Base-by-base conservation (phyloP, 2,113 vertebrate genomes). In the Nyctibius bracteatus region DNA sequence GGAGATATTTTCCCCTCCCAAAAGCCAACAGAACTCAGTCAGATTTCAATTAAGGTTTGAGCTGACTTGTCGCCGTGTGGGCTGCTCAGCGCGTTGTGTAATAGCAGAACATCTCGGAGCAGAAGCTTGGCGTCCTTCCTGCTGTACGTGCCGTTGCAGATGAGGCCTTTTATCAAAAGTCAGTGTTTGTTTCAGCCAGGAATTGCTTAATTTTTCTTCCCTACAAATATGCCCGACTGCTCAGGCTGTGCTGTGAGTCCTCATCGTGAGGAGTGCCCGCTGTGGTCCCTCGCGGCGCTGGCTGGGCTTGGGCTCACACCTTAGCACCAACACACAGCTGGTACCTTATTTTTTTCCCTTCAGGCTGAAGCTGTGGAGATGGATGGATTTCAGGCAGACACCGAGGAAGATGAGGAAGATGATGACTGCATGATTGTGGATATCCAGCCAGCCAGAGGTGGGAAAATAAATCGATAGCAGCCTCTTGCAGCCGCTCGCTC, bases 321-420 rank as follows among this genome's bases (percentile, higher is more conserved):
- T 41, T 30, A 6, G 33, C 41, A 4, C 33, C 2, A 1, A 10
- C n/a, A 16, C 16, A 5, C 8, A 1, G 5, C 59, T 33, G 63
- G 4, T 3, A 0, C 28, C 86, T 75, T 7, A 27, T 14, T 62
- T 27, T 3, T 74, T 44, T 13, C 6, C 31, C 43, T 47, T 94
- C 8, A 97, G 99, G 97, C 92, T 17, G 99, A 98, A 86, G 88
- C 95, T 8, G 97, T 88, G 23, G 99, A 99, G 92, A 95, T 98
- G 25, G 99, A 99, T 4, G 99, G 99, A n/a, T 99, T 99, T 85
- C 99, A 99, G 95, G 99, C 99, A 25, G 99, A 99, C 97, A 99
- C 99, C 0, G 99, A 99, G 96, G 99, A 99, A 17, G 99, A 99
- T 14, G 95, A 98, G 8, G 98, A 98, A 2, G 98, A 98, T 17